These are phyloP conservation scores for Sesamia inferens DNA, from an alignment of 2,888 invertebrate genomes.

Conservation along the genomic window DNA sequence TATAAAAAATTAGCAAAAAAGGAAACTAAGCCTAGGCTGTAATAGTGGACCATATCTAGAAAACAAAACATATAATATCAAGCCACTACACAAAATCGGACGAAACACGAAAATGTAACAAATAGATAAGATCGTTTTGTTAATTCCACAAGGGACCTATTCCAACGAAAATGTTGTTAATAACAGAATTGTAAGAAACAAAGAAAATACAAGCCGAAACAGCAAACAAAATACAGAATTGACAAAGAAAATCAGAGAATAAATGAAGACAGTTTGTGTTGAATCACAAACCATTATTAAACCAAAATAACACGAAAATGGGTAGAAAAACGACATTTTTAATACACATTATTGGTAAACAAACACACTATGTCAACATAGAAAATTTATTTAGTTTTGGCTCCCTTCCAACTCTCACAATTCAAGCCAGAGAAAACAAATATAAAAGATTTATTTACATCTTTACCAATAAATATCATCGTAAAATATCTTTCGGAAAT, in stretches of 20 bases:
- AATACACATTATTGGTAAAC: constrained; percentile 50
- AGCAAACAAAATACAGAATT: constrained; percentile 1
- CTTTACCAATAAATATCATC: constrained; percentile 57
- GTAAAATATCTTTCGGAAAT: constrained; percentile 49
- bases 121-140: constrained; percentile 30
- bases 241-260: constrained; percentile 12
- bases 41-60: neutral
- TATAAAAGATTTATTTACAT: constrained; percentile 58
- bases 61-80: constrained; percentile 6
- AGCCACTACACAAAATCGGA: constrained; percentile 19
- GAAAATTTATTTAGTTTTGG: constrained; percentile 54
- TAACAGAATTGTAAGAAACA: constrained; percentile 11
- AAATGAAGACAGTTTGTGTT: constrained; percentile 6
- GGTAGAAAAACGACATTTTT: constrained; percentile 24
- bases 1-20: neutral
- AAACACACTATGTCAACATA: constrained; percentile 54
- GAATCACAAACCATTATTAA: constrained; percentile 3
- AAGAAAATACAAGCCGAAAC: neutral
- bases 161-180: constrained; percentile 9
- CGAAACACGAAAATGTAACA: constrained; percentile 15
- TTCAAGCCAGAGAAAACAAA: constrained; percentile 40
- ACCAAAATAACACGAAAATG: constrained; percentile 23
- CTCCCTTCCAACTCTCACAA: constrained; percentile 51
- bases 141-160: constrained; percentile 10
- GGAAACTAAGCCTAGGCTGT: neutral